phyloP scores from a whole-genome alignment of 2,797 vertebrate species.

The Apodemus agrarius region DNA sequence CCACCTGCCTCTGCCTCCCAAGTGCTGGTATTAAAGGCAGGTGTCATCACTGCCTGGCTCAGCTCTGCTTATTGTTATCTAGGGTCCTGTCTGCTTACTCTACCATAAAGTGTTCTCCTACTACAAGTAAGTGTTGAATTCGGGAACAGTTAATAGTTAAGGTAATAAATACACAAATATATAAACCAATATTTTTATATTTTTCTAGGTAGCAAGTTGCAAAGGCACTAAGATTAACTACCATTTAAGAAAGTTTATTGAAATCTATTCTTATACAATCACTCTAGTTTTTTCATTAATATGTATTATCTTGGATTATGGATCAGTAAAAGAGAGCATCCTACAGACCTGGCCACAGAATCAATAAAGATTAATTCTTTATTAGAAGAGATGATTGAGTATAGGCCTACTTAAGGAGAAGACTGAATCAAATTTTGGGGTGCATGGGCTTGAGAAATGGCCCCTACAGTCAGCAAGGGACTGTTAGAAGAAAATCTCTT shows the following conservation, averaged over 20 bases:
- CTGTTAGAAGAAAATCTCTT: not conserved
- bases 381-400: not conserved
- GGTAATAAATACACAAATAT: not conserved
- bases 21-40: too few relatives aligned
- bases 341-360: not conserved
- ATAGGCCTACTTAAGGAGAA: not conserved
- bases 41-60: not conserved
- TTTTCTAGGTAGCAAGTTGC: slow-evolving; percentile 46
- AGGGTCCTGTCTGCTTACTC: slow-evolving; percentile 42
- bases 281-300: not conserved
- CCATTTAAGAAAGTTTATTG: not conserved
- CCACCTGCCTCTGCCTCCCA: too few relatives aligned
- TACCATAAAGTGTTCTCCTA: slow-evolving; percentile 57
- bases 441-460: not conserved
- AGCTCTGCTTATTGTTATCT: slow-evolving; percentile 57
- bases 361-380: not conserved
- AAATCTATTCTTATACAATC: slow-evolving; percentile 29
- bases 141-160: slow-evolving; percentile 44
- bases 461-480: not conserved
- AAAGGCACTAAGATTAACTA: not conserved
- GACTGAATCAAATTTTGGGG: not conserved
- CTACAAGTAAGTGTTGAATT: slow-evolving; percentile 58
- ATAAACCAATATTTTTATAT: slow-evolving; percentile 44
- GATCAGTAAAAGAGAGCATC: not conserved
- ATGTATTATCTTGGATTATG: not conserved